Percentiles rank a stretch among this genome's conserved stretches.
These are phyloP conservation scores for Muntiacus muntjak DNA, from an alignment of 2,113 vertebrate genomes.

Conservation along the genomic window DNA sequence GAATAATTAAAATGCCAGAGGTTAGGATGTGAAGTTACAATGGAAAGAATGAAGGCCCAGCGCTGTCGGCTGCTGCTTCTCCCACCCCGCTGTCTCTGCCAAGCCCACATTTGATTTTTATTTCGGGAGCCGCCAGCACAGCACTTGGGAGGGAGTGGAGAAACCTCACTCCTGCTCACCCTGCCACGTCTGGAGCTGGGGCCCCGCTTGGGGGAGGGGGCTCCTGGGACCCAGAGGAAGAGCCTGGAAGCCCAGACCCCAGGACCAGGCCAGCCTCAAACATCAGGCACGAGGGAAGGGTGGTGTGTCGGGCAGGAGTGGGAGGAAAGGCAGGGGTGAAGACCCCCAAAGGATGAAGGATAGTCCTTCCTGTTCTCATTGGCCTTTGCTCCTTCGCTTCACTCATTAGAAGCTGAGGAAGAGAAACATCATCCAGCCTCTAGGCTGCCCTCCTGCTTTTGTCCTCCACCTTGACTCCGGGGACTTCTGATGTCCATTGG, in stretches of 20 bases:
- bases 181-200: slow-evolving; percentile 65
- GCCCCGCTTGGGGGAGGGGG: not conserved
- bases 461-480: rapidly evolving
- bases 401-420: not conserved
- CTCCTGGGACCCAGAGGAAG: not conserved
- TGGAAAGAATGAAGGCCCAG: slow-evolving; percentile 71
- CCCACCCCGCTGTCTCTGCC: slow-evolving; percentile 54
- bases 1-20: slow-evolving; percentile 60
- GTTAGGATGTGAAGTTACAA: slow-evolving; percentile 70
- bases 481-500: not conserved
- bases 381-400: not conserved
- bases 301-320: not conserved
- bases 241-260: not conserved
- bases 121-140: slow-evolving; percentile 77
- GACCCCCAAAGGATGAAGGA: not conserved
- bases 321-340: not conserved
- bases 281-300: not conserved
- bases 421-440: not conserved
- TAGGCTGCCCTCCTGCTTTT: not conserved
- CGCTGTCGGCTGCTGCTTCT: not conserved
- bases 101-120: slow-evolving; percentile 78
- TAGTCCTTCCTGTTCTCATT: not conserved
- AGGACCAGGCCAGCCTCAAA: too few relatives aligned
- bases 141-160: slow-evolving; percentile 69
- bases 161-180: slow-evolving; percentile 43